Base-by-base conservation (phyloP, 2,113 vertebrate genomes). In the Promerops cafer region DNA sequence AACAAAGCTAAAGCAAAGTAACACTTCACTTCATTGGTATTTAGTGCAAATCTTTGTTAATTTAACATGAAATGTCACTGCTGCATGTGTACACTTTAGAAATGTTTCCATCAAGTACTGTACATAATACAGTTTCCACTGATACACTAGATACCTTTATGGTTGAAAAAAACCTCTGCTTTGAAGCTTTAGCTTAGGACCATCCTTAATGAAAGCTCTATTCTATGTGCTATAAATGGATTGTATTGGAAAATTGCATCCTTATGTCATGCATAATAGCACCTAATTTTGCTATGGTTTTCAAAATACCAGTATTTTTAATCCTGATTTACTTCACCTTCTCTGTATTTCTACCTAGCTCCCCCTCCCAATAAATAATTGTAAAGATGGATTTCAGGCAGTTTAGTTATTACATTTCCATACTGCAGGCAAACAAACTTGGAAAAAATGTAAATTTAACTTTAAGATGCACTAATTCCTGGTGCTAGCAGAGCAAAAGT, bases 1-100 rank as follows among this genome's bases (percentile, higher is more conserved):
- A 97, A 94, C 83, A 97, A 87, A 98, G 92, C 93, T 95, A 96
- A 97, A 98, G 97, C 96, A 96, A 97, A 98, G 88, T 97, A 97
- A 96, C 93, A 97, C 97, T 97, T 98, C 92, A 97, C 94, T 98
- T 98, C 93, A 70, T 93, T 97, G 97, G 97, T 98, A 96, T 96
- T 96, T 97, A 98, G 98, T 98, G 98, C 98, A 98, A 98, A 95
- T 95, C 88, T 95, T 87, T 93, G 78, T 91, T 94, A 75, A 93
- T 92, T 85, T 89, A 90, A 94, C 87, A 93, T 93, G 96, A 98
- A 97, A 96, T 97, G 95, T 93, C 91, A 95, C 77, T 84, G 93
- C 87, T 94, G 83, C 89, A 96, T 80, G 13, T 78, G 65, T 75
- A 94, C 60, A 44, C 82, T 95, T 94, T 26, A 96, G 97, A 97